Conservation (phyloP, 2,888 invertebrate genomes). For the Leptinotarsa juncta region DNA sequence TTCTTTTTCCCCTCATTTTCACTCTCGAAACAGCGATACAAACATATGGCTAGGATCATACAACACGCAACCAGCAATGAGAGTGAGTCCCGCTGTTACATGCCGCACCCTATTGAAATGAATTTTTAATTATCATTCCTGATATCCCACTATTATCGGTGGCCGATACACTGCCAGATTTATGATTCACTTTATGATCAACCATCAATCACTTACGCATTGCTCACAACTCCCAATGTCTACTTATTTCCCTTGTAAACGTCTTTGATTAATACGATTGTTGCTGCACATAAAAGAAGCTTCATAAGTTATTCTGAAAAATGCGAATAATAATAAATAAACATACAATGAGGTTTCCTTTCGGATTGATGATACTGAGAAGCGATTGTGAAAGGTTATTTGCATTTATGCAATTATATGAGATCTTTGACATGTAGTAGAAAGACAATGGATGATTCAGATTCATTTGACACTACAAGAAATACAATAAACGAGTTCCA, state of each 20-base stretch:
- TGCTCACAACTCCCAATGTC: slow-evolving; percentile 4
- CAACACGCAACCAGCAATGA: slow-evolving; percentile 31
- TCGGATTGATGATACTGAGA: slow-evolving; percentile 28
- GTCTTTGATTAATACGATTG: slow-evolving; percentile 37
- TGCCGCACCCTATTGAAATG: slow-evolving; percentile 45
- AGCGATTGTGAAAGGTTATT: slow-evolving; percentile 11
- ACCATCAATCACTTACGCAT: slow-evolving; percentile 40
- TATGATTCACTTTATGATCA: slow-evolving; percentile 44
- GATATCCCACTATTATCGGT: slow-evolving; percentile 21
- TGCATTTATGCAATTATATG: slow-evolving; percentile 13
- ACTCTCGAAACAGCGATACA: slow-evolving; percentile 14
- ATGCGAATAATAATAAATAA: slow-evolving; percentile 49
- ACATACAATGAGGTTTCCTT: slow-evolving; percentile 51
- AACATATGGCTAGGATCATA: slow-evolving; percentile 19
- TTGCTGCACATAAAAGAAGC: slow-evolving; percentile 27
- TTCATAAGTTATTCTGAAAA: slow-evolving; percentile 41
- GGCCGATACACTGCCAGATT: slow-evolving; percentile 42
- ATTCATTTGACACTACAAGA: not conserved
- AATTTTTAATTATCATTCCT: slow-evolving; percentile 44
- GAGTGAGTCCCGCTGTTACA: slow-evolving; percentile 28
- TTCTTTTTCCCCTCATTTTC: slow-evolving; percentile 20
- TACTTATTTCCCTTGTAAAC: slow-evolving; percentile 2
- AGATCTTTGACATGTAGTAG: slow-evolving; percentile 11
- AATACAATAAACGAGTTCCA: not conserved
- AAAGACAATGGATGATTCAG: slow-evolving; percentile 16